Base-by-base conservation (phyloP, 1,140 invertebrate genomes). In the Drosophila persimilis region DNA sequence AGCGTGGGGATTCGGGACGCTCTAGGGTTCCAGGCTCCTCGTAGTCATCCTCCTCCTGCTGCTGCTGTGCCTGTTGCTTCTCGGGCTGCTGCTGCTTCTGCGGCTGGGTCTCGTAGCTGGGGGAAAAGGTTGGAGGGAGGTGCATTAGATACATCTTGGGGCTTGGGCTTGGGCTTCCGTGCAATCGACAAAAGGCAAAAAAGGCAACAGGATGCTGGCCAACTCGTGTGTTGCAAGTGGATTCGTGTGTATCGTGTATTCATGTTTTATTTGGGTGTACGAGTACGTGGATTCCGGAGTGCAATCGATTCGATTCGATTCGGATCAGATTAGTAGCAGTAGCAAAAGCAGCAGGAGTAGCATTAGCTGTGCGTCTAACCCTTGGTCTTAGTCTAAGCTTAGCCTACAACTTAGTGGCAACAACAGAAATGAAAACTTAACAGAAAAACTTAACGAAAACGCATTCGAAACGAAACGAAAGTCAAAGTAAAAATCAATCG, bases 1-100 rank as follows among this genome's bases (percentile, higher is more conserved):
- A 47, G 92, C 94, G 26, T 92, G 93, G 86, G 3, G 86, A 88
- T 57, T 90, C 89, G 1, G 80, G 71, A 17, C 86, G 84, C 5
- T 55, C 74, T 29, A 79, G 11, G 8, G 64, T 54, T 1, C 67
- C 90, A 9, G 84, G 90, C 45, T 91, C 90, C 54, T 91, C 90
- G 50, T 91, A 90, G 57, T 91, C 90, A 54, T 90, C 89, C 47
- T 90, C 89, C 60, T 80, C 50, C 22, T 53, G 9, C 20, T 46
- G 63, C 39, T 41, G 66, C 24, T 24, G 24, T 3, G 24, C 66
- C 43, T 15, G 24, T 39, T 39, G 51, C 43, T 57, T 15, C 20
- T 46, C 7, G 17, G 56, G 63, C 56, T 60, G 48, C 22, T 44
- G 22, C 39, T 41, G 66, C 35, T 52, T 52, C 54, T 55, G 62